Conservation (phyloP, 1,140 invertebrate species). For the Periplaneta americana region DNA sequence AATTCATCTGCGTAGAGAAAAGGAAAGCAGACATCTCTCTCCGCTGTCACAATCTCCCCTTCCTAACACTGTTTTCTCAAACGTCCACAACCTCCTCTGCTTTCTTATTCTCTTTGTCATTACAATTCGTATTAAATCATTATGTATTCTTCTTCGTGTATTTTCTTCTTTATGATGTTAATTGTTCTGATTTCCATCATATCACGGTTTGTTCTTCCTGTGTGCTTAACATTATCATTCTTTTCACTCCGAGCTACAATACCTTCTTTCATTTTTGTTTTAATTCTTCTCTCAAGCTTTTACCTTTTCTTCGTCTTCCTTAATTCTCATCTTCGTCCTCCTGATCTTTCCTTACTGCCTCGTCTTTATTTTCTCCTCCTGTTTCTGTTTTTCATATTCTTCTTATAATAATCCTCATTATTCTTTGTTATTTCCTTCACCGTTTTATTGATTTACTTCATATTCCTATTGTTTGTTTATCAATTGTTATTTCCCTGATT, state of each 20-base stretch:
- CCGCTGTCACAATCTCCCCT: not conserved
- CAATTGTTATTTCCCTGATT: too few relatives aligned
- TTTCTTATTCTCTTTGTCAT: not conserved
- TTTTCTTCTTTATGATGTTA: not conserved
- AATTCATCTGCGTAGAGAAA: not conserved
- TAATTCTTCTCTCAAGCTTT: too few relatives aligned
- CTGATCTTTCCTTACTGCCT: not conserved
- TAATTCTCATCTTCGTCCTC: too few relatives aligned
- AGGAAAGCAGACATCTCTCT: not conserved
- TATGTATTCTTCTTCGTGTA: not conserved
- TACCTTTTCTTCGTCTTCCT: too few relatives aligned
- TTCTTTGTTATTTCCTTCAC: too few relatives aligned
- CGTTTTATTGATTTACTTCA: too few relatives aligned
- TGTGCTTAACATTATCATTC: too few relatives aligned
- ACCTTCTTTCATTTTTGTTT: too few relatives aligned
- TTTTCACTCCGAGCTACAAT: too few relatives aligned
- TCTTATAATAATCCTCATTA: not conserved
- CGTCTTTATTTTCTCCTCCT: not conserved
- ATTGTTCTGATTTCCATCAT: not conserved
- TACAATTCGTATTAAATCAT: not conserved
- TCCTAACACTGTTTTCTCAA: not conserved
- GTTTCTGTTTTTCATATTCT: not conserved
- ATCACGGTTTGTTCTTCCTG: not conserved
- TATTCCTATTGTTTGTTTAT: not conserved
- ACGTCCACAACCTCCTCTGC: not conserved